Conservation (phyloP, 2,888 invertebrate species). For the Saturnia japonica region DNA sequence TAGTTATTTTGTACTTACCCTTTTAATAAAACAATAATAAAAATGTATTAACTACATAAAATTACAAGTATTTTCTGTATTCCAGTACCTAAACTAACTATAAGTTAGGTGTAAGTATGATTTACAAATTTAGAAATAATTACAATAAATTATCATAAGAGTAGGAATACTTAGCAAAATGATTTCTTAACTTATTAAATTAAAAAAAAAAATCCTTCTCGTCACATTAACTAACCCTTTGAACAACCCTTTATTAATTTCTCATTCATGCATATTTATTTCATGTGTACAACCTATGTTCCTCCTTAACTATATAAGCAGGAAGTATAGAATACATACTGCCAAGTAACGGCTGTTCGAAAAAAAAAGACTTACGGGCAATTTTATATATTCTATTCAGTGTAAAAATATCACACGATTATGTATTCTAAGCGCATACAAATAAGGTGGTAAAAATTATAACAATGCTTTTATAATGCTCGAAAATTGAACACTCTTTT, state of each 20-base stretch:
- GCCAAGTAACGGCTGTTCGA: conserved; percentile 54
- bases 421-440: conserved; percentile 33
- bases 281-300: conserved; percentile 55
- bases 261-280: conserved; percentile 67
- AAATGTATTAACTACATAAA: no score
- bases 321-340: conserved; percentile 59
- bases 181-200: background rate
- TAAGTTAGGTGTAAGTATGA: no score
- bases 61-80: no score
- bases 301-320: no score
- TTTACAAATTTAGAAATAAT: background rate
- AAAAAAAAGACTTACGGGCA: conserved; percentile 45
- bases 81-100: no score
- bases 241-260: conserved; percentile 72
- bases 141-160: background rate
- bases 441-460: conserved; percentile 33
- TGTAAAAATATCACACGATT: conserved; percentile 28
- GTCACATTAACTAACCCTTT: conserved; percentile 59
- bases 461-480: conserved; percentile 36
- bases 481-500: conserved; percentile 49
- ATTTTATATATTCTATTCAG: conserved; percentile 40
- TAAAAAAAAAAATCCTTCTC: conserved; percentile 23
- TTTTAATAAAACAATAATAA: no score
- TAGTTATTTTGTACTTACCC: no score
- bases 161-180: background rate